Base-by-base conservation (phyloP, 2,113 vertebrate species). In the Gadus macrocephalus region DNA sequence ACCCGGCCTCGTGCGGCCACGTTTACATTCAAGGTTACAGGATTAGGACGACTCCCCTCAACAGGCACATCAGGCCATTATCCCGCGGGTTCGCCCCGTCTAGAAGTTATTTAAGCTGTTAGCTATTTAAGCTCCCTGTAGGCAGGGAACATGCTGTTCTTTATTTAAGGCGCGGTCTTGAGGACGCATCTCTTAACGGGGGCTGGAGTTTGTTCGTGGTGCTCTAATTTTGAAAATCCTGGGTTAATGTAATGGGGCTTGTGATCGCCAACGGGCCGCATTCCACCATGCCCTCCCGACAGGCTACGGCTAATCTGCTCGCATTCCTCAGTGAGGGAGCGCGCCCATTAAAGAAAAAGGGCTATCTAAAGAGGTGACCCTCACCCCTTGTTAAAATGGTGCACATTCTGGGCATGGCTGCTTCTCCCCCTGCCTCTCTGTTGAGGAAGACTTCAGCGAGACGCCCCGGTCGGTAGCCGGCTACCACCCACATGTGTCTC, bases 291-390 rank as follows among this genome's bases (percentile, higher is more conserved):
- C 78, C 80, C 79, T n/a, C 60, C 75, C 84, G 82, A 85, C 85
- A 88, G 70, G 63, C 86, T 7, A 74, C 73, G 83, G 86, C 87
- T 89, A 86, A 91, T 89, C 88, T 90, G 82, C 78, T 86, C 81
- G 82, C 90, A 90, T 92, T 91, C 87, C 88, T 83, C 3, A 1
- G 63, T 72, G 73, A 81, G 66, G 87, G 89, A 91, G 88, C 89
- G 90, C 81, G 88, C 83, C 89, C 75, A 76, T 88, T 82, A 84
- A 85, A 85, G 83, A 83, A 90, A 89, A 87, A 84, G 83, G 84
- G 42, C 89, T 87, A 90, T 90, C 80, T 89, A 86, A 81, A 85
- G 89, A 9, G 87, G 79, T 87, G 88, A 89, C 92, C 87, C 81
- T 74, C 78, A 69, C 53, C 80, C 87, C 81, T 87, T 85, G 86